Conservation (phyloP, 2,797 vertebrate genomes). For the Scolopax bukidnonensis region DNA sequence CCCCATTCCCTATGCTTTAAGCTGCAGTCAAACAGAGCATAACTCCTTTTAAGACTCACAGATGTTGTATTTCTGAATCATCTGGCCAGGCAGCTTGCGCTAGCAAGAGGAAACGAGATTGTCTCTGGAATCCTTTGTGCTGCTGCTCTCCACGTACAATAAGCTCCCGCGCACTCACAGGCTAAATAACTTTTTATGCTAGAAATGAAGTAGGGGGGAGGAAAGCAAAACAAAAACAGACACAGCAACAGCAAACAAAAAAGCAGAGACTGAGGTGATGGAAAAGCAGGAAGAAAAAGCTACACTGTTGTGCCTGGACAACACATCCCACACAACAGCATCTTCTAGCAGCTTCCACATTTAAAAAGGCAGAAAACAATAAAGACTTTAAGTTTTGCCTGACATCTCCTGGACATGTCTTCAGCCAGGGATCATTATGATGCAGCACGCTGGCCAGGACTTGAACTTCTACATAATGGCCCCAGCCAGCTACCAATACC, state of each 20-base stretch:
- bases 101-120: background rate
- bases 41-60: slow-evolving; percentile 47
- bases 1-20: background rate
- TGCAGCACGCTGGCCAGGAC: background rate
- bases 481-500: background rate
- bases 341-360: background rate
- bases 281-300: background rate
- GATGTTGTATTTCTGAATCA: slow-evolving; percentile 44
- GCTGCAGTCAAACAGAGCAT: slow-evolving; percentile 23
- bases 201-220: background rate
- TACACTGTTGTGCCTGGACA: background rate
- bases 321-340: background rate
- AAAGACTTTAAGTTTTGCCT: background rate
- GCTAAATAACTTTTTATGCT: slow-evolving; percentile 32
- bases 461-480: background rate
- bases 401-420: background rate
- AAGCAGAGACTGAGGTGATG: background rate
- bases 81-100: background rate
- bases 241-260: slow-evolving; percentile 22
- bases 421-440: fast-evolving
- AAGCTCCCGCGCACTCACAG: background rate
- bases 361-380: background rate
- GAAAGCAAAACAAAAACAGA: background rate
- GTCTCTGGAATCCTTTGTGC: slow-evolving; percentile 51
- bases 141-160: background rate